A percentile compares a stretch with the other conserved stretches of the same genome.
These are phyloP conservation scores for Tillus elongatus DNA, from an alignment of 2,888 invertebrate species.

Conservation along the genomic window DNA sequence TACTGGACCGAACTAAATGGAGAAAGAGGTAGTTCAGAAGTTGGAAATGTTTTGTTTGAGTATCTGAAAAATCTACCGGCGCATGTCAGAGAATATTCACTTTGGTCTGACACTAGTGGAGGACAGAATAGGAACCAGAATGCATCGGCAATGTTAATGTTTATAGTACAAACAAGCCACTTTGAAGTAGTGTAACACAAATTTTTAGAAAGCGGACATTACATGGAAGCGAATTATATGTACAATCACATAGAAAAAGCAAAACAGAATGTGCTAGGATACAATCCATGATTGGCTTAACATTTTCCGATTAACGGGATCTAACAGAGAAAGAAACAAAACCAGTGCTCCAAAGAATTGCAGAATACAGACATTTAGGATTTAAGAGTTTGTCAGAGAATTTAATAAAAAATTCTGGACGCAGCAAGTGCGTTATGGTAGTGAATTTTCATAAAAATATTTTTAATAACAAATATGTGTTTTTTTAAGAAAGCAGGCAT, in stretches of 20 bases:
- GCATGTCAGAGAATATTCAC: constrained; percentile 15
- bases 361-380: background rate
- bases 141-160: constrained; percentile 19
- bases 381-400: too few relatives aligned
- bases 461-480: too few relatives aligned
- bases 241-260: constrained; percentile 15
- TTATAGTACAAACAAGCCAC: constrained; percentile 17
- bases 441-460: too few relatives aligned
- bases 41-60: constrained; percentile 23
- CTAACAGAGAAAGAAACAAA: too few relatives aligned
- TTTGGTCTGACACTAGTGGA: constrained; percentile 4
- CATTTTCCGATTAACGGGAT: constrained; percentile 18
- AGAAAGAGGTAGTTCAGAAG: constrained; percentile 28
- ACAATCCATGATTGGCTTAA: constrained; percentile 21
- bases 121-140: constrained; percentile 12
- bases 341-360: too few relatives aligned
- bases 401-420: too few relatives aligned
- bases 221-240: constrained; percentile 25
- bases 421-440: too few relatives aligned
- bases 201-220: constrained; percentile 25
- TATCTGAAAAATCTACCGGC: constrained; percentile 17
- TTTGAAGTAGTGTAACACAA: constrained; percentile 21
- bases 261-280: constrained; percentile 11
- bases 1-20: constrained; percentile 29
- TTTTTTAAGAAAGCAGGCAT: too few relatives aligned